These are phyloP conservation scores for Poeciliopsis prolifica DNA, from an alignment of 2,113 vertebrate genomes.

Conservation along the genomic window DNA sequence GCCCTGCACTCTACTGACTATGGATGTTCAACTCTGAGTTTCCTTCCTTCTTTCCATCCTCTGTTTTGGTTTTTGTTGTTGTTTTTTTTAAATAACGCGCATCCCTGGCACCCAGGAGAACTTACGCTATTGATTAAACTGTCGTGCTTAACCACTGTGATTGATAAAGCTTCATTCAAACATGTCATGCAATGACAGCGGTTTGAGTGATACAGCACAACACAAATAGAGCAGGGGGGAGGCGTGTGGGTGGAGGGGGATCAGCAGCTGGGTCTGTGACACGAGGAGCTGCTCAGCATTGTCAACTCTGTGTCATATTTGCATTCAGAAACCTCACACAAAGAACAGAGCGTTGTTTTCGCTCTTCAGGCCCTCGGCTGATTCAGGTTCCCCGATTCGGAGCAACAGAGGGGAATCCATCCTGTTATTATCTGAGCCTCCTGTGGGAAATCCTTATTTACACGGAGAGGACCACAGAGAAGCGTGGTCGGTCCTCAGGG, in stretches of 20 bases:
- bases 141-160: slow-evolving; percentile 66
- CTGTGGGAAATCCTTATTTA: slow-evolving; percentile 35
- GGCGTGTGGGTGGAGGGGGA: not conserved
- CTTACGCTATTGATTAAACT: slow-evolving; percentile 73
- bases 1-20: slow-evolving; percentile 32
- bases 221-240: slow-evolving; percentile 22
- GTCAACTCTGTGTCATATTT: slow-evolving; percentile 58
- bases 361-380: slow-evolving; percentile 2
- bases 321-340: slow-evolving; percentile 45
- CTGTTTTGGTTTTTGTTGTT: too few relatives aligned
- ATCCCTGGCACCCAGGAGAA: slow-evolving; percentile 43
- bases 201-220: slow-evolving; percentile 59
- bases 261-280: slow-evolving; percentile 11
- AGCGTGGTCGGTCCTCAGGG: not conserved
- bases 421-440: slow-evolving; percentile 43
- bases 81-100: slow-evolving; percentile 41
- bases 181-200: slow-evolving; percentile 54
- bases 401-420: slow-evolving; percentile 25
- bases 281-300: slow-evolving; percentile 34
- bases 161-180: slow-evolving; percentile 77
- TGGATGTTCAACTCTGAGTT: slow-evolving; percentile 12
- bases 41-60: not conserved
- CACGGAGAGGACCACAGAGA: slow-evolving; percentile 1
- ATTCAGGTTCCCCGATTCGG: slow-evolving; percentile 35
- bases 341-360: slow-evolving; percentile 15